Evolutionary conservation across 2,113 vertebrate genomes (phyloP).

Genomic region (Periophthalmodon schlosseri): DNA sequence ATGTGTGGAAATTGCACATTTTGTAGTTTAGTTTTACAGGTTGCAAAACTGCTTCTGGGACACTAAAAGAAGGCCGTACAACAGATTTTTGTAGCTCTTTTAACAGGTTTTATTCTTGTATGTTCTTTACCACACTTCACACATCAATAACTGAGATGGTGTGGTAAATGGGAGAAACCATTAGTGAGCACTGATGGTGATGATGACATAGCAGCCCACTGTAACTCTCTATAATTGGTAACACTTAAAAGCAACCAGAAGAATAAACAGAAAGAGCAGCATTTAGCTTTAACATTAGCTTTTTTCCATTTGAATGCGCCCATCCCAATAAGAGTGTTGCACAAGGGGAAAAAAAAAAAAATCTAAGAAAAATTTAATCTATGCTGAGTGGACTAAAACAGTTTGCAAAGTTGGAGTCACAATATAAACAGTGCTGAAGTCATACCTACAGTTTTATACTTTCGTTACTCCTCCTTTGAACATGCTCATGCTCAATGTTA

Average conservation of each 20-base stretch:
- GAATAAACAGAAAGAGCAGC: background rate
- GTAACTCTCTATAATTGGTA: background rate
- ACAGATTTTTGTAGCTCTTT: background rate
- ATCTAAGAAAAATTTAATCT: no score
- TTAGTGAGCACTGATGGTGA: background rate
- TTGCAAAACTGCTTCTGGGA: background rate
- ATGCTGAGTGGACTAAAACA: no score
- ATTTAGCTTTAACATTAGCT: no score
- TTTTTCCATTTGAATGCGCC: no score
- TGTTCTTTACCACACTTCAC: background rate
- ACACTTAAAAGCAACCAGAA: background rate
- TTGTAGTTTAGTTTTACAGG: background rate
- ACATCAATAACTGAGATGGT: no score
- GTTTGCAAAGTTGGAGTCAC: no score
- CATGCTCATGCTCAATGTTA: no score
- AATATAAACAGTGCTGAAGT: background rate
- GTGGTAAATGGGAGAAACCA: no score
- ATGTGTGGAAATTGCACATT: constrained; percentile 1
- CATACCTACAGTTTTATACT: no score
- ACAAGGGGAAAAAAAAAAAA: no score
- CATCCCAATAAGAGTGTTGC: no score
- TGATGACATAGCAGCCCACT: background rate
- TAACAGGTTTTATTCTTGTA: background rate
- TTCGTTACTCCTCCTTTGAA: background rate
- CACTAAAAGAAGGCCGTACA: constrained; percentile 15